phyloP scores from a whole-genome alignment of 2,797 vertebrate species.

The Acridotheres tristis region DNA sequence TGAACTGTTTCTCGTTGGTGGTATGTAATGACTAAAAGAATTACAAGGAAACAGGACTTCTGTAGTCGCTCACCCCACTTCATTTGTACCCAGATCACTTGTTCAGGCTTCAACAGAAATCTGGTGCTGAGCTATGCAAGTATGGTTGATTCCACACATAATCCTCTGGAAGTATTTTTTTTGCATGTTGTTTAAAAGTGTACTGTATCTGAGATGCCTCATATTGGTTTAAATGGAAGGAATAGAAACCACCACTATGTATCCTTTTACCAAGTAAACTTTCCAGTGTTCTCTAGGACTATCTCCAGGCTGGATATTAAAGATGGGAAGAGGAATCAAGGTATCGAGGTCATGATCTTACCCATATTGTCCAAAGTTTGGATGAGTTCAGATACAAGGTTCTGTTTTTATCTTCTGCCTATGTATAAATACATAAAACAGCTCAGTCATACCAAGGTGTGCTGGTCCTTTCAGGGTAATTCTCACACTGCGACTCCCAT shows the following conservation, averaged over 20 bases:
- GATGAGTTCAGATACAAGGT: not conserved
- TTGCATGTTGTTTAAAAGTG: not conserved
- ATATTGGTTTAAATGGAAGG: not conserved
- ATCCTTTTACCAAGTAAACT: not conserved
- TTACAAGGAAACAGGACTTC: not conserved
- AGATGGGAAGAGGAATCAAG: not conserved
- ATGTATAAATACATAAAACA: constrained; percentile 21
- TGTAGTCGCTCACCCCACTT: not conserved
- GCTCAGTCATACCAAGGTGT: constrained; percentile 82
- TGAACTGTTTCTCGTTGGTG: not conserved
- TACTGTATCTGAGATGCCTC: not conserved
- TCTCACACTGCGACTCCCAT: constrained; percentile 88
- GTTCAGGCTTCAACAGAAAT: not conserved
- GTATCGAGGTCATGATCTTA: not conserved
- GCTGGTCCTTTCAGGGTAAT: constrained; percentile 89
- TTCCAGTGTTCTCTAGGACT: not conserved
- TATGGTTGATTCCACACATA: not conserved
- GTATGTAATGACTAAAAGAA: not conserved
- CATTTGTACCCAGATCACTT: not conserved
- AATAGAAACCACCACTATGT: not conserved
- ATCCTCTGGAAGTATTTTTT: not conserved
- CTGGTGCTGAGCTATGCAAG: not conserved
- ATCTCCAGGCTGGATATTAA: not conserved
- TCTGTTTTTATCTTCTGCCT: not conserved
- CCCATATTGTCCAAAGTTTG: not conserved